Base-by-base conservation (phyloP, 2,888 invertebrate species). In the Papilio demoleus region DNA sequence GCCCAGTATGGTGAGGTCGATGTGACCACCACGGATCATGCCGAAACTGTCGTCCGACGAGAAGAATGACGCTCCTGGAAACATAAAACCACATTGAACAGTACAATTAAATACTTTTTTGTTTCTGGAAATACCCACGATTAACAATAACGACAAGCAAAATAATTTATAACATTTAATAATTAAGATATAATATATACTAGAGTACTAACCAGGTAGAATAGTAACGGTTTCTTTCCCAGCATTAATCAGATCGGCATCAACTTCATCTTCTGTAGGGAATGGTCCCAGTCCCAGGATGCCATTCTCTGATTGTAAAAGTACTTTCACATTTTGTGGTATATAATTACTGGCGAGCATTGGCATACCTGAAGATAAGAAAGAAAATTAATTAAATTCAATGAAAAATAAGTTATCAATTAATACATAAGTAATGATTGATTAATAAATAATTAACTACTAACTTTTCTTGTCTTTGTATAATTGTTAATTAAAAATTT, bases 21-120 rank as follows among this genome's bases (percentile, higher is more conserved):
- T 95, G 87, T 99, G 99, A 0, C 99, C 99, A 5, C 99, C 99
- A 82, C 99, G 94, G 77, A 99, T 99, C 99, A 99, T 99, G 9
- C 97, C 98, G 87, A 99, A 99, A 82, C 99, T 98, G 72, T 99
- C 99, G 79, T 99, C 99, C 70, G 98, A 98, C 31, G 97, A 95
- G 84, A 99, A 99, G 87, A 94, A 99, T 0, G 99, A 96, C 11
- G 98, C 97, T 31, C 96, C 96, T 93, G 75, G 4, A 79, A 79
- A 14, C 11, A 31, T 27, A 31, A 31, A 4, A 31, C n/a, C n/a
- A n/a, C n/a, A n/a, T n/a, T n/a, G n/a, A n/a, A n/a, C n/a, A n/a
- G n/a, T n/a, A n/a, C n/a, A n/a, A n/a, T n/a, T n/a, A n/a, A n/a
- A n/a, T n/a, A n/a, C n/a, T n/a, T n/a, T n/a, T n/a, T n/a, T n/a